A percentile compares a stretch with the other conserved stretches of the same genome.
Conservation (phyloP, 2,797 vertebrate genomes). For the Enteromius viviparus region DNA sequence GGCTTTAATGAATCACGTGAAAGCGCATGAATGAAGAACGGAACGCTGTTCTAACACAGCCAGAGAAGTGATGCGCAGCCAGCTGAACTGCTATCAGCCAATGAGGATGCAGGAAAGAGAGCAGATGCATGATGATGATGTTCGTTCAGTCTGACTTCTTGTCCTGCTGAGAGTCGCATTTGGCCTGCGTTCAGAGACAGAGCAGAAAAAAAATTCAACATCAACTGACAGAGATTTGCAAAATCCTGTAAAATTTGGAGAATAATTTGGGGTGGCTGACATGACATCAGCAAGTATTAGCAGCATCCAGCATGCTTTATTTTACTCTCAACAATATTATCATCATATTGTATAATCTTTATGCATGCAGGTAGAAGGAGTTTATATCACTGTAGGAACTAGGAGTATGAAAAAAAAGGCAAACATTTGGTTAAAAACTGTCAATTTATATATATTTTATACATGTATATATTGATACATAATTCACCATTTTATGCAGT, state of each 20-base stretch:
- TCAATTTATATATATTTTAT: not conserved
- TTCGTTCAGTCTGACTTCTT: conserved; percentile 77
- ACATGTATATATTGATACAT: too few species aligned
- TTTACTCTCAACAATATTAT: not conserved
- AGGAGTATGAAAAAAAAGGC: not conserved
- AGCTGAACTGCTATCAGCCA: conserved; percentile 26
- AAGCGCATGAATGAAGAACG: not conserved
- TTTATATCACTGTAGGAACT: not conserved
- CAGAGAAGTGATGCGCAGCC: conserved; percentile 9
- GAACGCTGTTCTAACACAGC: conserved; percentile 17
- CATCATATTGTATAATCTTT: not conserved
- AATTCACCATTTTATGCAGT: too few species aligned
- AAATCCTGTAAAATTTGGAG: not conserved
- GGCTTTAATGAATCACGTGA: not conserved
- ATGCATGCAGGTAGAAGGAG: not conserved
- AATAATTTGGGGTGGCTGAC: not conserved
- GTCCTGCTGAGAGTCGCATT: conserved; percentile 64
- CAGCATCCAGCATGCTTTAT: not conserved
- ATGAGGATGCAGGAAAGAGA: conserved; percentile 33
- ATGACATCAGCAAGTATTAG: not conserved
- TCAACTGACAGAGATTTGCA: not conserved
- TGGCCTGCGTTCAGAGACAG: conserved; percentile 64
- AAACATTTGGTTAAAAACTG: not conserved
- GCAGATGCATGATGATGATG: not conserved
- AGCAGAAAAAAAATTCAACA: not conserved